Conservation (phyloP, 2,113 vertebrate genomes). For the Heterotis niloticus region DNA sequence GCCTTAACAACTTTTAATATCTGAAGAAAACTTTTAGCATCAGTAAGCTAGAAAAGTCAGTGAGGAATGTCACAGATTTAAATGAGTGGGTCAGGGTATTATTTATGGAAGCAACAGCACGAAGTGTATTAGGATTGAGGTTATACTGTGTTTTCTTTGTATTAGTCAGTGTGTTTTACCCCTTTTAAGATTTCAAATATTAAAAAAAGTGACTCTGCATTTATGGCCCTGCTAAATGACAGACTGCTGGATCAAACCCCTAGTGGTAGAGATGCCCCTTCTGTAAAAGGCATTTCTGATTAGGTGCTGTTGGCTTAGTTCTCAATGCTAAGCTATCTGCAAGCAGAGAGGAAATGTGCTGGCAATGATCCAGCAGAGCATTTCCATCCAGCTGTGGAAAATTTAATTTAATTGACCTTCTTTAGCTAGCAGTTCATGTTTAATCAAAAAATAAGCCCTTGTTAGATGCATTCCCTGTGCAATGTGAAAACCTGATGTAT, state of each 20-base stretch:
- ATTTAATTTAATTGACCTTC: neutral
- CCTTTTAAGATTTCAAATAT: too few relatives aligned
- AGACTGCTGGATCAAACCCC: too few relatives aligned
- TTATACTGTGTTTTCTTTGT: too few relatives aligned
- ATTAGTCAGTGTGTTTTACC: too few relatives aligned
- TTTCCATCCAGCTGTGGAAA: neutral
- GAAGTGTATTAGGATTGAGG: too few relatives aligned
- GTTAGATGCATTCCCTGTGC: neutral
- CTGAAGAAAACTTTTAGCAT: neutral
- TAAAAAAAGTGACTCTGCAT: too few relatives aligned
- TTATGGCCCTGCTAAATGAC: too few relatives aligned
- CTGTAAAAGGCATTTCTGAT: neutral
- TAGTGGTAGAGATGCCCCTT: too few relatives aligned
- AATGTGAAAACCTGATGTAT: constrained; percentile 1
- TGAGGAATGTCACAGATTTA: constrained; percentile 22
- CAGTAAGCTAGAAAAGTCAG: neutral
- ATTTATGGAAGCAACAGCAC: neutral
- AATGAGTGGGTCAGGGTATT: constrained; percentile 9
- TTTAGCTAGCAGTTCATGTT: neutral
- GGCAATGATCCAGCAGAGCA: neutral
- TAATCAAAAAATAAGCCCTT: constrained; percentile 3
- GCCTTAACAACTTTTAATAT: neutral
- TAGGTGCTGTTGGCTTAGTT: neutral
- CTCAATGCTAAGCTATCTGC: neutral
- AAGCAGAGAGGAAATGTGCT: neutral